These are phyloP conservation scores for Smutsia gigantea DNA, from an alignment of 2,797 vertebrate species.

Conservation along the genomic window DNA sequence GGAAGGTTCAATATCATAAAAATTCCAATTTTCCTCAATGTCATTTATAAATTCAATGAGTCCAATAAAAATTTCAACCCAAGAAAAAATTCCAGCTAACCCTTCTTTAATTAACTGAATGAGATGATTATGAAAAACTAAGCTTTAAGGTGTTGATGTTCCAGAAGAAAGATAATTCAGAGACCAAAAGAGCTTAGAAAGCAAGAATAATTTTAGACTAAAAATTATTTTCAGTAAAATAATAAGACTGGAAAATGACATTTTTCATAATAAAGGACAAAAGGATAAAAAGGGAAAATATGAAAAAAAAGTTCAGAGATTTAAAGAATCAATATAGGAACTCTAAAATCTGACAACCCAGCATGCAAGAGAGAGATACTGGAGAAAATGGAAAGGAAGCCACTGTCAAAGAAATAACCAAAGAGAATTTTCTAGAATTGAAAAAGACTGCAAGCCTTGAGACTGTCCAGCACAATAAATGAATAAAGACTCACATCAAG, in stretches of 20 bases:
- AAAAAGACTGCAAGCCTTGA: neutral
- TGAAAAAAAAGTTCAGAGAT: neutral
- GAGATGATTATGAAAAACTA: constrained; percentile 21
- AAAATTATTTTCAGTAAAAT: constrained; percentile 24
- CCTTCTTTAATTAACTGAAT: neutral
- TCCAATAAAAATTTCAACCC: neutral
- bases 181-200: constrained; percentile 16
- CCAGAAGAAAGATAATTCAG: neutral
- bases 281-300: neutral
- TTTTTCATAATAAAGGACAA: neutral
- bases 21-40: neutral
- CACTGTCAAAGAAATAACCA: neutral
- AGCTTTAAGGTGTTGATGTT: neutral
- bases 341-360: neutral
- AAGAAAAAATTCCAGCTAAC: constrained; percentile 7
- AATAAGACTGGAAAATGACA: neutral
- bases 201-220: neutral
- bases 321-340: neutral
- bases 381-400: neutral
- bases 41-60: neutral
- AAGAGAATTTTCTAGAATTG: neutral
- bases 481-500: neutral
- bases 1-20: neutral
- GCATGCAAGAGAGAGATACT: neutral
- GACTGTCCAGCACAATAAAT: neutral